Conservation (phyloP, 2,888 invertebrate genomes). For the Thereva unica region DNA sequence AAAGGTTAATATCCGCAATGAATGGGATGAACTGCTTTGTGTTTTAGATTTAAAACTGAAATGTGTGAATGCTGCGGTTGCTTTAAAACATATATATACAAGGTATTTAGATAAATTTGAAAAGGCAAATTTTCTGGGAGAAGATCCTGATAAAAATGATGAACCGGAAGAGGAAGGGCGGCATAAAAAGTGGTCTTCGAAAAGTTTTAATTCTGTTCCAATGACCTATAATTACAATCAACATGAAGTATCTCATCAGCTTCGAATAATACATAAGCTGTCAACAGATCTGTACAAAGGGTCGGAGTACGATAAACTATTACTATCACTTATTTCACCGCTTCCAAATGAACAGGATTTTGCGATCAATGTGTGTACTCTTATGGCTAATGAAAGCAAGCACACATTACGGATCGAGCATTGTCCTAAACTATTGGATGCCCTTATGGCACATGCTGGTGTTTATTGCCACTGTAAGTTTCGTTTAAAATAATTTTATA, state of each 20-base stretch:
- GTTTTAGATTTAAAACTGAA: conserved; percentile 77
- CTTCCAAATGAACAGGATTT: conserved; percentile 99
- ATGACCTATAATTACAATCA: conserved; percentile 78
- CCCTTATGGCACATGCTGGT: conserved; percentile 91
- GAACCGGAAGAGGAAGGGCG: conserved; percentile 78
- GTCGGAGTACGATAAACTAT: conserved; percentile 82
- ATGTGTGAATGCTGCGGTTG: conserved; percentile 87
- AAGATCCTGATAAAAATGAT: conserved; percentile 79
- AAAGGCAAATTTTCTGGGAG: conserved; percentile 83
- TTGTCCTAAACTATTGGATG: conserved; percentile 84
- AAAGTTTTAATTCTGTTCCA: conserved; percentile 70
- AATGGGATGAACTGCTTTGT: conserved; percentile 82
- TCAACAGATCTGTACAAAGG: conserved; percentile 69
- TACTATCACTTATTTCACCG: conserved; percentile 91
- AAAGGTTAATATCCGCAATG: conserved; percentile 90
- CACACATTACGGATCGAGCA: conserved; percentile 84
- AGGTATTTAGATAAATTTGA: conserved; percentile 87
- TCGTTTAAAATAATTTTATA: neutral
- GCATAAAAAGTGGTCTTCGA: conserved; percentile 69
- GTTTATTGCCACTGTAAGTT: conserved; percentile 85
- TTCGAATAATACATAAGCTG: conserved; percentile 68
- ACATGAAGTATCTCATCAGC: conserved; percentile 70
- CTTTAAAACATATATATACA: conserved; percentile 81
- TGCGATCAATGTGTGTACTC: conserved; percentile 94
- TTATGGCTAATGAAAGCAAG: conserved; percentile 92